phyloP scores from a whole-genome alignment of 2,113 vertebrate species.

The Cynoglossus semilaevis region DNA sequence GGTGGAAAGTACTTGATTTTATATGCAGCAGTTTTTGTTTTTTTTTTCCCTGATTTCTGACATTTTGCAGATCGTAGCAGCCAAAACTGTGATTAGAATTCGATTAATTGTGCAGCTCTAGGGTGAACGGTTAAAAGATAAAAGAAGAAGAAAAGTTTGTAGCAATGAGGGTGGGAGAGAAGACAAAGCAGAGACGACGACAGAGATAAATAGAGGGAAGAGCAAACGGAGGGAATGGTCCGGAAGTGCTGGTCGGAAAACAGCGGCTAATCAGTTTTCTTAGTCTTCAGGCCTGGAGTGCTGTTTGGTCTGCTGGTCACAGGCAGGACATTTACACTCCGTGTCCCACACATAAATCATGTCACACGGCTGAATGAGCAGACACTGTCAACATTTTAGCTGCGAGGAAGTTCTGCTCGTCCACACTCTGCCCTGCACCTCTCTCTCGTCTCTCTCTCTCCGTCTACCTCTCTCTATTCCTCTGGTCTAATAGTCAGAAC shows the following conservation, averaged over 20 bases:
- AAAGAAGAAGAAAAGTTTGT: background rate
- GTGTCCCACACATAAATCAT: constrained; percentile 72
- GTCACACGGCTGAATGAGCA: constrained; percentile 63
- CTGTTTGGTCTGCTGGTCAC: constrained; percentile 65
- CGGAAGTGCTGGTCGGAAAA: constrained; percentile 32
- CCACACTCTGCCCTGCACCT: constrained; percentile 7
- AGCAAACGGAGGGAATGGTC: constrained; percentile 14
- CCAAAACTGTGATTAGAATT: too few relatives aligned
- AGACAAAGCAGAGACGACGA: background rate
- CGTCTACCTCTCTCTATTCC: too few relatives aligned
- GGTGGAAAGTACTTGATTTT: too few relatives aligned
- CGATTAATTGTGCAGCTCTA: too few relatives aligned
- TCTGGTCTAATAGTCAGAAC: background rate
- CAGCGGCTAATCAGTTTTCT: constrained; percentile 50
- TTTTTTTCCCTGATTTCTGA: too few relatives aligned
- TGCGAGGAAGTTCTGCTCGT: constrained; percentile 15
- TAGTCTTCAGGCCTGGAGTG: constrained; percentile 36
- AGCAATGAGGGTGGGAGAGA: constrained; percentile 1
- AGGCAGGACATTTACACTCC: constrained; percentile 67
- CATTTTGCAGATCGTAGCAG: too few relatives aligned
- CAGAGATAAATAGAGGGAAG: constrained; percentile 23
- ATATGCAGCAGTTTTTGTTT: too few relatives aligned
- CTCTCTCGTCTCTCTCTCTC: constrained; percentile 15
- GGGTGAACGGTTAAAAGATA: background rate
- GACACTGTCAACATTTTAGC: constrained; percentile 54